Evolutionary conservation across 2,888 invertebrate species (phyloP), one percentile per base, ranked within the genome.

Genomic region (Ceriagrion tenellum): DNA sequence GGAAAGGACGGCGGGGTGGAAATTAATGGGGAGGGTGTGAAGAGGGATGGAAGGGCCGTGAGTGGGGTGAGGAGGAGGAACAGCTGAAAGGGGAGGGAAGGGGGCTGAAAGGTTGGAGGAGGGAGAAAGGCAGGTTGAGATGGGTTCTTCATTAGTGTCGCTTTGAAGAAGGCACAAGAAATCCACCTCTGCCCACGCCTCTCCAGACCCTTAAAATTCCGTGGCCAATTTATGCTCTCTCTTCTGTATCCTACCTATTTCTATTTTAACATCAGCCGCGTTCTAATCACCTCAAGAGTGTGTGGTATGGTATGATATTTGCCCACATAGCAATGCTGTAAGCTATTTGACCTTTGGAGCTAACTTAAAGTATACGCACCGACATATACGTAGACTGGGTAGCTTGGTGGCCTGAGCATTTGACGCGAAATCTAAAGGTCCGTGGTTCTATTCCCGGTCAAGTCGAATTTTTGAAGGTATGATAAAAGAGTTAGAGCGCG

Each of bases 141-240:
- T 89, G 89, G 89, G 55, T 89, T 89, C 89, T 89, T 89, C 89
- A 89, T 89, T 89, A 89, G 47, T 55, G 89, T 89, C 89, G 55
- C 89, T 47, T 89, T 89, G 55, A n/a, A 16, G 89, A 30, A 26
- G 55, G 55, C 89, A 89, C 30, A 81, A 35, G 81, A 89, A 89
- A 18, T 55, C 47, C 89, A 26, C 55, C 47, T 40, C 88, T 40
- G 23, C 40, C 89, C 55, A 89, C 55, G n/a, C 55, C 89, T 47
- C 55, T 55, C 55, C 89, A 6, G 4, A 4, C 55, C 89, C 47
- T 26, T 35, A 18, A 26, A 47, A 88, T 18, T 88, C 47, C 20
- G n/a, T 69, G 69, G 69, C 69, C 59, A 59, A 69, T 69, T 69
- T 10, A n/a, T 47, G 8, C 47, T 4, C 26, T n/a, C n/a, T n/a